These are phyloP conservation scores for Cromileptes altivelis DNA, from an alignment of 2,113 vertebrate genomes.

Conservation along the genomic window DNA sequence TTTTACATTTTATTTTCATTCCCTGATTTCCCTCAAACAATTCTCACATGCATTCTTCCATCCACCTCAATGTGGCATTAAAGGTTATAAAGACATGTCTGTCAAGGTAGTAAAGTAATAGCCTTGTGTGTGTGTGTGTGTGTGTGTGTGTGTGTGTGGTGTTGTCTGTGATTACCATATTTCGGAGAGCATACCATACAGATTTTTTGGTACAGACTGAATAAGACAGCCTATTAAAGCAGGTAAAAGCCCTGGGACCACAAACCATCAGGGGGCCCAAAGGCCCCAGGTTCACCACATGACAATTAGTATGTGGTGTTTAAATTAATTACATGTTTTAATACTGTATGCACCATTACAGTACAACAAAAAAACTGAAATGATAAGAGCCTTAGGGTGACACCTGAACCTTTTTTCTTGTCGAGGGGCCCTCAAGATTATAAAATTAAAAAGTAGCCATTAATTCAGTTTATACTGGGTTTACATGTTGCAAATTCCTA, in stretches of 20 bases:
- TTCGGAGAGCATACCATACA: background rate
- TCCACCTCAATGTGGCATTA: background rate
- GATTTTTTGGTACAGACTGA: background rate
- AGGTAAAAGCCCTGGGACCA: too few relatives aligned
- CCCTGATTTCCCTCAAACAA: background rate
- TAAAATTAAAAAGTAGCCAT: background rate
- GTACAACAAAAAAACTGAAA: background rate
- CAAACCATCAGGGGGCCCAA: background rate
- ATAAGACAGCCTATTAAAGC: constrained; percentile 1
- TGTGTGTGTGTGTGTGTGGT: background rate
- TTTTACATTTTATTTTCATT: background rate
- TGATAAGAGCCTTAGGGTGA: background rate
- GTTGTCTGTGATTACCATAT: background rate
- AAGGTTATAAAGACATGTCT: background rate
- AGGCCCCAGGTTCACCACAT: background rate
- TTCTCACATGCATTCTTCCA: background rate
- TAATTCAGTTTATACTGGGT: background rate
- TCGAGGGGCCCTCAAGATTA: too few relatives aligned
- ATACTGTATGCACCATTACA: background rate
- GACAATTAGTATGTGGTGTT: background rate
- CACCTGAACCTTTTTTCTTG: background rate
- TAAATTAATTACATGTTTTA: background rate
- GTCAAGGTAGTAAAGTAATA: background rate
- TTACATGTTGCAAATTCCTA: background rate
- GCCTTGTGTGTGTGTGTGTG: too few relatives aligned